A percentile compares a stretch with the other conserved stretches of the same genome.
Conservation (phyloP, 2,888 invertebrate genomes). For the Spodoptera picta region DNA sequence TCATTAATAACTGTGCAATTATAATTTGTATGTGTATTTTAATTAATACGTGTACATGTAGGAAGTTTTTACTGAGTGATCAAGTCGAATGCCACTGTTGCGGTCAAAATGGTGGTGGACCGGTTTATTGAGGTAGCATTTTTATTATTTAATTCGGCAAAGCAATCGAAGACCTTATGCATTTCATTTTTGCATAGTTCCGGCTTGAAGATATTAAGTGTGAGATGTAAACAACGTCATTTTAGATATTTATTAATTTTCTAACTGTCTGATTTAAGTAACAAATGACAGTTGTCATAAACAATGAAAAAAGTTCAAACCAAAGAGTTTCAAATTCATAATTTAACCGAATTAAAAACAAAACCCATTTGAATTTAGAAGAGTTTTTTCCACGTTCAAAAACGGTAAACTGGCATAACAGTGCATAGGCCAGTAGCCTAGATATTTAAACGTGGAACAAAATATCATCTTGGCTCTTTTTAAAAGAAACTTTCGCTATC, state of each 20-base stretch:
- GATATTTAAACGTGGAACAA: conserved; percentile 22
- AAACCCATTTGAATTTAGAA: conserved; percentile 22
- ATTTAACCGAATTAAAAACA: conserved; percentile 9
- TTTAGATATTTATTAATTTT: too few relatives aligned
- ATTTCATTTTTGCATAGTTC: conserved; percentile 4
- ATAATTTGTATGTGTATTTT: conserved; percentile 35
- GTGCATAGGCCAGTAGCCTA: conserved; percentile 23
- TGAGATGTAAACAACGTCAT: too few relatives aligned
- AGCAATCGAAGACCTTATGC: conserved; percentile 16
- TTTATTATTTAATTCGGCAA: conserved; percentile 33
- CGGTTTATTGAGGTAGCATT: conserved; percentile 53
- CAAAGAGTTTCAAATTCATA: conserved; percentile 6
- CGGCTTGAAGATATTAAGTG: too few relatives aligned
- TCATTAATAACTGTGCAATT: conserved; percentile 46
- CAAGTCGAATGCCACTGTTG: conserved; percentile 51
- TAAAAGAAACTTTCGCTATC: conserved; percentile 13
- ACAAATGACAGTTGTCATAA: too few relatives aligned
- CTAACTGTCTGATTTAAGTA: too few relatives aligned
- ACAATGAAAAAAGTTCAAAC: conserved; percentile 3
- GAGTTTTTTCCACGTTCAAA: conserved; percentile 7
- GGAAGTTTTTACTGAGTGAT: conserved; percentile 57
- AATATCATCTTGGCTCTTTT: background rate
- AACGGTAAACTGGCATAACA: conserved; percentile 21
- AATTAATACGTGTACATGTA: conserved; percentile 46
- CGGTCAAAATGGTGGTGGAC: conserved; percentile 59